Percentiles rank a stretch among this genome's conserved stretches.
Conservation (phyloP, 2,888 invertebrate species). For the Drosophila mimetica region DNA sequence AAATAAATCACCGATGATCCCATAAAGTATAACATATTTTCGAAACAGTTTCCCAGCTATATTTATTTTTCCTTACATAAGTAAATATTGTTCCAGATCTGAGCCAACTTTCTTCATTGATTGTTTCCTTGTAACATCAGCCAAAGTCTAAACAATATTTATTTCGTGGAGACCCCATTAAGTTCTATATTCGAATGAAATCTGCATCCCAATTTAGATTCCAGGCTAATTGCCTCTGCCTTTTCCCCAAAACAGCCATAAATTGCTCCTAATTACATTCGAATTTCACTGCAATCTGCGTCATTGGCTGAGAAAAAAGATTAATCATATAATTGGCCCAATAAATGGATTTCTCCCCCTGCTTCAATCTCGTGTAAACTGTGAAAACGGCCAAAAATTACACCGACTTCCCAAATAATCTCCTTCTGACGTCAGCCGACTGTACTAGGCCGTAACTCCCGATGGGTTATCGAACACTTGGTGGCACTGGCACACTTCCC, state of each 20-base stretch:
- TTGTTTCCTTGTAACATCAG: not conserved
- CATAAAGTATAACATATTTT: conserved; percentile 4
- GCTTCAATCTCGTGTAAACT: conserved; percentile 50
- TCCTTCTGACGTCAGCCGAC: conserved; percentile 64
- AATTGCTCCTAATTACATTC: conserved; percentile 39
- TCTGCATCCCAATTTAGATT: conserved; percentile 38
- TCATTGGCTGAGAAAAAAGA: conserved; percentile 50
- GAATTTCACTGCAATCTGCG: conserved; percentile 45
- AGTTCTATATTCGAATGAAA: conserved; percentile 30
- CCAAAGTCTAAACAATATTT: conserved; percentile 9
- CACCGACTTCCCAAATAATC: conserved; percentile 53
- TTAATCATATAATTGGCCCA: conserved; percentile 77
- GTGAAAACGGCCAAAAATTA: conserved; percentile 51
- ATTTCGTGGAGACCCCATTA: conserved; percentile 23
- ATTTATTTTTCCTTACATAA: not conserved
- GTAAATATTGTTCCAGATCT: not conserved
- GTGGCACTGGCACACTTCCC: conserved; percentile 77
- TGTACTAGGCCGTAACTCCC: conserved; percentile 7
- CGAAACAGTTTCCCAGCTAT: too few relatives aligned
- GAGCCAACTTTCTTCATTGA: not conserved
- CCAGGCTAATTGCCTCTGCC: conserved; percentile 46
- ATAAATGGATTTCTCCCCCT: conserved; percentile 61
- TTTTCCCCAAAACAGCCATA: conserved; percentile 40
- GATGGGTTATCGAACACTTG: conserved; percentile 21
- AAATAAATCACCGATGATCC: not conserved